Base-by-base conservation (phyloP, 2,113 vertebrate species). In the Lepus europaeus region DNA sequence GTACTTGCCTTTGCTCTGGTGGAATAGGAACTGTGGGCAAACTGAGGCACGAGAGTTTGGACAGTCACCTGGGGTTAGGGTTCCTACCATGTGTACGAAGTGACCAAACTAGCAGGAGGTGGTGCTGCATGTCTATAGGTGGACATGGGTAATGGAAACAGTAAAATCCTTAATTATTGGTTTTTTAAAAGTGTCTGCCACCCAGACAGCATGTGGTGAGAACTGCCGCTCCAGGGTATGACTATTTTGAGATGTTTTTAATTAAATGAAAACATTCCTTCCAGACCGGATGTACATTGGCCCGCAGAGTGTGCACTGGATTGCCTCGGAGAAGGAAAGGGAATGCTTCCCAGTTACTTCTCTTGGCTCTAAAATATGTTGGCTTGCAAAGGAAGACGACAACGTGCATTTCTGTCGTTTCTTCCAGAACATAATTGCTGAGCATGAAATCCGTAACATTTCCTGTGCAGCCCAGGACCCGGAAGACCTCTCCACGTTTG, bases 381-480 rank as follows among this genome's bases (percentile, higher is more conserved):
- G 59, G 5, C 89, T 97, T 39, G 13, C 53, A 78, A 80, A 94
- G 31, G 68, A 89, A 96, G 96, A 53, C 1, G 96, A 61, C 2
- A 2, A 25, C 17, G 19, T 8, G 22, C 83, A 19, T 77, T 87
- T 92, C 9, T 95, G 14, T 95, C 36, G 80, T 97, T 92, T 97
- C 93, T 96, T 49, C 83, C 97, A 99, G 99, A 99, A 99, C 97
- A 99, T 99, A 96, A 99, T 99, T 74, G 99, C 99, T 0, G 99
- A 99, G 92, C 99, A 99, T 87, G 99, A 99, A 99, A 99, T 99
- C 92, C 99, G 99, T 80, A 99, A 99, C 97, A 99, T 99, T 98
- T 99, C 99, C 45, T 99, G 99, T 95, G 99, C 99, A 29, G 99
- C 99, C 96, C 99, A 99, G 98, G 99, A 99, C 98, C 99, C 99